Conservation (phyloP, 1,140 invertebrate species). For the Macrostomum lignano region DNA sequence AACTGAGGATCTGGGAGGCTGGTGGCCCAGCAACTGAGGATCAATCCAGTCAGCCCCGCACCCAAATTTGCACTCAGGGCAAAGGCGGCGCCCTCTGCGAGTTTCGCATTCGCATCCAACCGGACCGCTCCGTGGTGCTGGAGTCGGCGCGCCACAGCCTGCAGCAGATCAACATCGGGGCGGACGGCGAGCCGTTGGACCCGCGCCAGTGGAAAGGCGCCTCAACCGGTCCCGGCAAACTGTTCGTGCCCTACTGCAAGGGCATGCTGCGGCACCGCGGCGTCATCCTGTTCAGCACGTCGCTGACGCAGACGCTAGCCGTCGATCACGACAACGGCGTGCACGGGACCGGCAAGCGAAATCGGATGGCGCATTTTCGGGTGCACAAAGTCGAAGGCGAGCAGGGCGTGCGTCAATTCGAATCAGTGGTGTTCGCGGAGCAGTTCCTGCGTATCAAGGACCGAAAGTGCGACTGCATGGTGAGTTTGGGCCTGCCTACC, state of each 20-base stretch:
- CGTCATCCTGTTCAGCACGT: slow-evolving; percentile 15
- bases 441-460: slow-evolving; percentile 16
- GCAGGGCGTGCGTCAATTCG: slow-evolving; percentile 17
- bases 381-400: slow-evolving; percentile 15
- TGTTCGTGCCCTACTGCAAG: slow-evolving; percentile 20
- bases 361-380: slow-evolving; percentile 14
- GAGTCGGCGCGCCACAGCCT: slow-evolving; percentile 18
- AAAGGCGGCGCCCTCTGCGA: slow-evolving; percentile 19
- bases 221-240: slow-evolving; percentile 12
- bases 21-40: no score
- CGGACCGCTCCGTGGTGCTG: slow-evolving; percentile 15
- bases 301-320: slow-evolving; percentile 13
- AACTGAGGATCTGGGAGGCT: no score
- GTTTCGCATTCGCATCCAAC: slow-evolving; percentile 17
- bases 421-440: slow-evolving; percentile 17
- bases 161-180: slow-evolving; percentile 14
- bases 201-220: slow-evolving; percentile 9
- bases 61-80: no score
- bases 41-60: no score
- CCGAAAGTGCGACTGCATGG: slow-evolving; percentile 17
- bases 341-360: slow-evolving; percentile 12
- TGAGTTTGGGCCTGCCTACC: no score
- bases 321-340: slow-evolving; percentile 12
- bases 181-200: slow-evolving; percentile 15
- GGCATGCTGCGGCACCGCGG: slow-evolving; percentile 17